Percentiles rank a stretch among this genome's conserved stretches.
phyloP scores from a whole-genome alignment of 1,140 invertebrate species.

The Notospermus geniculatus region DNA sequence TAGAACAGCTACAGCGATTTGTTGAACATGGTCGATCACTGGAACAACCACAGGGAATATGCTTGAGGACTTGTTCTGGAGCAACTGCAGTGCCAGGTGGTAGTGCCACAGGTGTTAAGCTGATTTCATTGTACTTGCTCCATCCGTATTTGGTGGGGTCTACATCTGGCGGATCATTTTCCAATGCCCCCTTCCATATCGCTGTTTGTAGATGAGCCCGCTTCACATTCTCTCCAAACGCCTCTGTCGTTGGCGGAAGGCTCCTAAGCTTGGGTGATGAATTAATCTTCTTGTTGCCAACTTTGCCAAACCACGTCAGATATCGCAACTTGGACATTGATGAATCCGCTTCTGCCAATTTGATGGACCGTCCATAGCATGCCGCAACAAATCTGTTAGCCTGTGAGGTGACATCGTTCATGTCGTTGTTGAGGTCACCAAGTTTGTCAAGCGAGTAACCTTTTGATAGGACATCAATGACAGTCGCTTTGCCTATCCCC shows the following conservation, averaged over 20 bases:
- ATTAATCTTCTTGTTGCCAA: too few relatives aligned
- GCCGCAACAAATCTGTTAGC: not conserved
- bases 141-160: too few relatives aligned
- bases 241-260: too few relatives aligned
- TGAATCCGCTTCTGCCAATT: not conserved
- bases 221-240: too few relatives aligned
- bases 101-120: too few relatives aligned
- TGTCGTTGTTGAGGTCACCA: too few relatives aligned
- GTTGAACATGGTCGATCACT: not conserved
- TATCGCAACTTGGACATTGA: not conserved
- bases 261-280: too few relatives aligned
- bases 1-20: not conserved
- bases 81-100: too few relatives aligned
- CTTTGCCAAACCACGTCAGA: not conserved
- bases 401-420: not conserved
- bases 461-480: not conserved
- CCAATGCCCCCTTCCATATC: too few relatives aligned
- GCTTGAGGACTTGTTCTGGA: not conserved
- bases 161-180: too few relatives aligned
- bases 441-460: not conserved
- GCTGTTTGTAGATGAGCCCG: too few relatives aligned
- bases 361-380: conserved; percentile 2
- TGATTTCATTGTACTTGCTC: not conserved
- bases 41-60: not conserved
- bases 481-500: not conserved